Base-by-base conservation (phyloP, 2,888 invertebrate genomes). In the Polyommatus iphigenia region DNA sequence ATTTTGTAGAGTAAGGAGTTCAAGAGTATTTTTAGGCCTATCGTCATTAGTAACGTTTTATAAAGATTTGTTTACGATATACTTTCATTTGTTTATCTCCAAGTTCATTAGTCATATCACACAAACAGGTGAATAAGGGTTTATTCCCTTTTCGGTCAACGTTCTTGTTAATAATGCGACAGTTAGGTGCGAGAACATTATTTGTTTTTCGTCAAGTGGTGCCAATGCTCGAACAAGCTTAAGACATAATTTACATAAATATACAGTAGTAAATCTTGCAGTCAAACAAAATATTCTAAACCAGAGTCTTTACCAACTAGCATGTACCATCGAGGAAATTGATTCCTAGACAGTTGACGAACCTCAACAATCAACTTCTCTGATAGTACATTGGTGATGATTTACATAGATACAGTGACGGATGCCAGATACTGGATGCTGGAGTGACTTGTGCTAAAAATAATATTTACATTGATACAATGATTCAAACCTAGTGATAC, bases 101-200 rank as follows among this genome's bases (percentile, higher is more conserved):
- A 6, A 32, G 15, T 29, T 0, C 29, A 67, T 13, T 67, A 67
- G 29, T 67, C 29, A 67, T 32, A 67, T 2, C 18, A 32, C 15
- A 67, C 7, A 18, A 67, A 67, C 67, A 13, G 7, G 7, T 67
- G 15, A 67, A 32, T 15, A 15, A 67, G 67, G 67, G 29, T 67
- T 67, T 67, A 67, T 67, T 67, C 29, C 67, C 29, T 67, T 67
- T 67, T 18, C 73, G 73, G 73, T 46, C 73, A 73, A 73, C 73
- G 20, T 46, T 73, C 73, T 73, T 73, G 46, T 41, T n/a, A 46
- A 46, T 50, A 20, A 46, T 72, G 36, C 41, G 72, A 72, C 72
- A n/a, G 36, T 41, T n/a, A 73, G 46, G 24, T 73, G 41, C 36
- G 46, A 46, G 20, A 46, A 67, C 29, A 46, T 46, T 73, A 41